A percentile compares a stretch with the other conserved stretches of the same genome.
Evolutionary conservation across 2,113 vertebrate genomes (phyloP).

Genomic region (Hemiprocne comata): DNA sequence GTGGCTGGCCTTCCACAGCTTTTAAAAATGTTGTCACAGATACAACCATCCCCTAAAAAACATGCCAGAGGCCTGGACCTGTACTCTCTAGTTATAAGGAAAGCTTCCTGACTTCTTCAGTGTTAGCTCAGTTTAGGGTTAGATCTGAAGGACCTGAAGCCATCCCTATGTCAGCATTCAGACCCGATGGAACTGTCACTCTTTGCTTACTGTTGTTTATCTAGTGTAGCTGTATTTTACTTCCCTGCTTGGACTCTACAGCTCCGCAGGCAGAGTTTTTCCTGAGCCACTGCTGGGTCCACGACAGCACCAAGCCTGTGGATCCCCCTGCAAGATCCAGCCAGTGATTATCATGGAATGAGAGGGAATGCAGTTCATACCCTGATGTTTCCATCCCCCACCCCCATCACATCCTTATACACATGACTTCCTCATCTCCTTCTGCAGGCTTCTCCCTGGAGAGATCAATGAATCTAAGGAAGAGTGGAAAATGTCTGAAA

Average conservation of each 20-base stretch:
- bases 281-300: neutral
- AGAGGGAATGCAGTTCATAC: neutral
- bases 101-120: neutral
- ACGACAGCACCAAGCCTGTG: neutral
- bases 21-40: neutral
- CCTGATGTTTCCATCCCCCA: neutral
- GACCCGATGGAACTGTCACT: neutral
- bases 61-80: neutral
- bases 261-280: neutral
- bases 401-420: neutral
- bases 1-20: neutral
- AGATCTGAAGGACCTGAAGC: neutral
- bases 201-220: neutral
- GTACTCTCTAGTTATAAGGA: neutral
- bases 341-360: neutral
- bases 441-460: neutral
- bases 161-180: neutral
- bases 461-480: neutral
- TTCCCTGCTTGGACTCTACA: neutral
- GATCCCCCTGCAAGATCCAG: neutral
- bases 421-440: neutral
- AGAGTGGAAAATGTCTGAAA: conserved; percentile 15
- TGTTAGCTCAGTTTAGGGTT: neutral
- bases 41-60: neutral
- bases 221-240: neutral